Evolutionary conservation across 2,797 vertebrate genomes (phyloP).

Genomic region (Babyrousa celebensis): DNA sequence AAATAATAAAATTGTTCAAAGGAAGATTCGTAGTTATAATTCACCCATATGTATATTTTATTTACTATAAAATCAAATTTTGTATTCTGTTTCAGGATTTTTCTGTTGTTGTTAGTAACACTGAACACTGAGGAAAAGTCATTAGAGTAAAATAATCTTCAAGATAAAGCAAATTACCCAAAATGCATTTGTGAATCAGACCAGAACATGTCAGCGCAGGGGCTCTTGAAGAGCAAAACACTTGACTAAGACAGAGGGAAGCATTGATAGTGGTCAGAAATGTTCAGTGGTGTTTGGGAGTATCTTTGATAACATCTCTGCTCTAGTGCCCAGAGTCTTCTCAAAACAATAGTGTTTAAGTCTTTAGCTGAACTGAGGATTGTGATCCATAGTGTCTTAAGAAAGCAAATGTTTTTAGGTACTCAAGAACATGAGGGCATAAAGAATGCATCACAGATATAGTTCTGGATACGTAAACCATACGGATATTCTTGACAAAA

Average conservation of each 20-base stretch:
- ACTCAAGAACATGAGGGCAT: not conserved
- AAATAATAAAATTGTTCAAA: slow-evolving; percentile 57
- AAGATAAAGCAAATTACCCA: slow-evolving; percentile 34
- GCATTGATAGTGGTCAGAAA: not conserved
- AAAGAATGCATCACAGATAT: not conserved
- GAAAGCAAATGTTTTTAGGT: slow-evolving; percentile 47
- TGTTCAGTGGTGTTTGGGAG: not conserved
- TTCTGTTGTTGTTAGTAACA: slow-evolving; percentile 59
- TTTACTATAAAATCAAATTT: slow-evolving; percentile 17
- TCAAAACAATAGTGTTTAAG: not conserved
- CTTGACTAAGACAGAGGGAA: not conserved
- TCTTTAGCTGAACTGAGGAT: not conserved
- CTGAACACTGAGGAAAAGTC: slow-evolving; percentile 23
- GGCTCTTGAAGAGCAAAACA: slow-evolving; percentile 50
- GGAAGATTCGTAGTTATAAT: not conserved
- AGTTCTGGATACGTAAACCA: not conserved
- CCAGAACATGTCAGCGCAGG: not conserved
- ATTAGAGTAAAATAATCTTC: slow-evolving; percentile 4
- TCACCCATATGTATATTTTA: not conserved
- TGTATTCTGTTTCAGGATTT: slow-evolving; percentile 16
- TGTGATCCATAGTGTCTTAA: not conserved
- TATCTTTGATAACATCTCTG: not conserved
- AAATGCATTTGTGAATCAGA: slow-evolving; percentile 41
- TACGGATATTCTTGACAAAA: slow-evolving; percentile 22
- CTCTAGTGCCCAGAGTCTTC: not conserved